phyloP scores from a whole-genome alignment of 2,888 invertebrate species.

The Unio delphinus region DNA sequence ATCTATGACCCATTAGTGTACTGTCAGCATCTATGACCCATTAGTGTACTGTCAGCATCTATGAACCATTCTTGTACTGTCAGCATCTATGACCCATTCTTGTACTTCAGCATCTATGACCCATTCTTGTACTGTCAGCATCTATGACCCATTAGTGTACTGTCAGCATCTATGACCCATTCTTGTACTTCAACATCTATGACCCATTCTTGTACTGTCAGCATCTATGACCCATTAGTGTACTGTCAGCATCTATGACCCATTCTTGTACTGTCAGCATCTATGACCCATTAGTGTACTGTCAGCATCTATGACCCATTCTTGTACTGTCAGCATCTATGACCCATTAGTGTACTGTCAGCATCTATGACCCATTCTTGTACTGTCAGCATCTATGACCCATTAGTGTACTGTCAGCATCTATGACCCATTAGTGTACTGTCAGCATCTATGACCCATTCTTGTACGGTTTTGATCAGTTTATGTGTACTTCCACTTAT shows the following conservation, averaged over 20 bases:
- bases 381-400: constrained; percentile 78
- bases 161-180: not conserved
- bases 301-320: too few relatives aligned
- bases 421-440: not conserved
- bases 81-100: constrained; percentile 74
- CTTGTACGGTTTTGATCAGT: not conserved
- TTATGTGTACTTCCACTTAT: too few relatives aligned
- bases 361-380: constrained; percentile 76
- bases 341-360: not conserved
- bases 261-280: too few relatives aligned
- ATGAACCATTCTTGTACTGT: too few relatives aligned
- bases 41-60: too few relatives aligned
- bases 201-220: not conserved
- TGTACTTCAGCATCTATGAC: constrained; percentile 76
- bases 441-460: not conserved
- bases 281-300: too few relatives aligned
- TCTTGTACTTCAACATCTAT: not conserved
- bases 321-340: too few relatives aligned
- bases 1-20: too few relatives aligned
- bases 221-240: too few relatives aligned
- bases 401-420: constrained; percentile 37
- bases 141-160: constrained; percentile 78
- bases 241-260: too few relatives aligned
- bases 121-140: constrained; percentile 75
- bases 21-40: too few relatives aligned